Percentiles rank a stretch among this genome's conserved stretches.
phyloP scores from a whole-genome alignment of 1,140 invertebrate species.

The Pseudomyrmex gracilis region DNA sequence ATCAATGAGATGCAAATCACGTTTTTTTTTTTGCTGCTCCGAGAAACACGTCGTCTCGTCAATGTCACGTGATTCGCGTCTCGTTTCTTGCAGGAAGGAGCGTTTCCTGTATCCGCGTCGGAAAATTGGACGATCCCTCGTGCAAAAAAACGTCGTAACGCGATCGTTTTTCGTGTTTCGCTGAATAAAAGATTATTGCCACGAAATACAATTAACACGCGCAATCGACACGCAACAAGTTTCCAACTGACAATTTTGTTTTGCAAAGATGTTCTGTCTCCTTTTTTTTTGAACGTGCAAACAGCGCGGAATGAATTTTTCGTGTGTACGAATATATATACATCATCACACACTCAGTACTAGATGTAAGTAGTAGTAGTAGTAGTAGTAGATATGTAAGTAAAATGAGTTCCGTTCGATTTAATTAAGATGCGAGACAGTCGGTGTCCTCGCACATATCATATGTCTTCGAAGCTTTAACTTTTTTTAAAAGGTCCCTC shows the following conservation, averaged over 20 bases:
- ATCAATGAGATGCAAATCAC: not conserved
- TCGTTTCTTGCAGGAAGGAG: not conserved
- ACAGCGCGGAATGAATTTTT: not conserved
- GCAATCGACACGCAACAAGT: no score
- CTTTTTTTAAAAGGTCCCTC: not conserved
- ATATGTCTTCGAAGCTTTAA: not conserved
- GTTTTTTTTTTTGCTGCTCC: not conserved
- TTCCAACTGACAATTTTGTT: not conserved
- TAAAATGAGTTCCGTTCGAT: not conserved
- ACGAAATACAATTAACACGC: not conserved
- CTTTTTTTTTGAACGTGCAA: not conserved
- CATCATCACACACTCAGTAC: not conserved
- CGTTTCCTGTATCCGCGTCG: slow-evolving; percentile 18
- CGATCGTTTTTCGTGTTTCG: no score
- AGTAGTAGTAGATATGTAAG: not conserved
- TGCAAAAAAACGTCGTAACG: no score
- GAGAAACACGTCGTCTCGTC: not conserved
- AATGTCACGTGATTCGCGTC: no score
- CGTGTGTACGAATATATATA: not conserved
- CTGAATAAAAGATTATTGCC: no score
- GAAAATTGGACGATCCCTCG: no score
- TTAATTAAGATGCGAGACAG: slow-evolving; percentile 16
- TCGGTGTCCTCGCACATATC: not conserved
- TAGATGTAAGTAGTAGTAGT: no score
- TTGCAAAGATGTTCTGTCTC: not conserved